These are phyloP conservation scores for Zophobas atratus DNA, from an alignment of 1,140 invertebrate species.

Conservation along the genomic window DNA sequence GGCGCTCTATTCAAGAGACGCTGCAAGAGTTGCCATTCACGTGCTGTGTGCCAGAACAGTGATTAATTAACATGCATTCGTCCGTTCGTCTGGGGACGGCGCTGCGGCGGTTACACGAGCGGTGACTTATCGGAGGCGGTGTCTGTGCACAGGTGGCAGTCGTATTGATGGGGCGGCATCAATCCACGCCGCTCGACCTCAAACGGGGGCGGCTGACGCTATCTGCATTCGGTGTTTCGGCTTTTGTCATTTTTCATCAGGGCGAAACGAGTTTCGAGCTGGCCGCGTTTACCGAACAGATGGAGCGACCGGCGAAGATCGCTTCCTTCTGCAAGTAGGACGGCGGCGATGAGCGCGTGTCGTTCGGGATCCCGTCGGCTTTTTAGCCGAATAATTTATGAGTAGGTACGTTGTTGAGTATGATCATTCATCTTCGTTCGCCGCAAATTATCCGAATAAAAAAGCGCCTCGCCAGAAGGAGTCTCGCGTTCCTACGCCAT, in stretches of 20 bases:
- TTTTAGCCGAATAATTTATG: slow-evolving; percentile 34
- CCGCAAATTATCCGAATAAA: slow-evolving; percentile 31
- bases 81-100: slow-evolving; percentile 14
- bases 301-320: not conserved
- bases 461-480: slow-evolving; percentile 1
- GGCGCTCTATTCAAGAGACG: slow-evolving; percentile 45
- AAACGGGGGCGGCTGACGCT: not conserved
- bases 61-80: slow-evolving; percentile 54
- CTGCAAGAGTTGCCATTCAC: slow-evolving; percentile 48
- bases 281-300: too few relatives aligned
- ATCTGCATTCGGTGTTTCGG: too few relatives aligned
- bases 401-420: slow-evolving; percentile 39
- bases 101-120: not conserved
- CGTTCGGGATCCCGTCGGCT: slow-evolving; percentile 25
- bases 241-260: too few relatives aligned
- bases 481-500: not conserved
- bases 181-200: not conserved
- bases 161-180: not conserved
- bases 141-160: slow-evolving; percentile 23
- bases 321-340: not conserved
- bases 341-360: slow-evolving; percentile 12
- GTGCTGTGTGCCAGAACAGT: slow-evolving; percentile 37
- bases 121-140: slow-evolving; percentile 30
- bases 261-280: too few relatives aligned
- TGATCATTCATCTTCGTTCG: slow-evolving; percentile 38